Base-by-base conservation (phyloP, 2,888 invertebrate genomes). In the Camponotus fellah region DNA sequence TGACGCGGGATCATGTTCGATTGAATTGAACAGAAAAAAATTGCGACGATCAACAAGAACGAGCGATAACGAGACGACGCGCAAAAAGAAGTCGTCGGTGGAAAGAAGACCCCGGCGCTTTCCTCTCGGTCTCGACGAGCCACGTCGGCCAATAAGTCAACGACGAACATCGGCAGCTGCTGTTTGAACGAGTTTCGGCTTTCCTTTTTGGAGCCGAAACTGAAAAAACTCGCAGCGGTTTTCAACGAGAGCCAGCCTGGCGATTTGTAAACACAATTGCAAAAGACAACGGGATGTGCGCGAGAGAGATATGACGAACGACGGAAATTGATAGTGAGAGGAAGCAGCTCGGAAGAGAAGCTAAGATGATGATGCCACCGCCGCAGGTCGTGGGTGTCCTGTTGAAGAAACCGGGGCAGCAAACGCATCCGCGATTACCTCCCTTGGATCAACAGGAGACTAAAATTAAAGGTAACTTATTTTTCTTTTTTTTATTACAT, bases 351-450 rank as follows among this genome's bases (percentile, higher is more conserved):
- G 68, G 64, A 69, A 65, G n/a, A 71, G 75, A 34, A 66, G 80
- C 58, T 83, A 69, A 85, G 91, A 94, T 93, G 91, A 94, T 93
- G 94, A 93, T 94, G 94, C 93, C 94, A 92, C 93, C 94, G 85
- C 94, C 94, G 85, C 93, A 94, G 87, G 92, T 94, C 85, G 94
- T 94, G 91, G 94, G 94, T 89, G 94, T 94, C 65, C 89, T 94
- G 89, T 89, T 94, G 85, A 94, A 94, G 89, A 94, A 94, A 89
- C 94, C 94, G 53, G 94, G 94, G 79, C 94, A 94, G 80, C 92
- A 92, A 80, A 90, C 46, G 85, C 91, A 92, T 87, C 91, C 92
- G 79, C 92, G 92, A 69, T 91, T 92, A 34, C 92, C 93, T 53
- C 91, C 94, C 49, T 77, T 93, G 82, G 94, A 94, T 87, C 94